Percentiles rank a stretch among this genome's conserved stretches.
phyloP scores from a whole-genome alignment of 64 coral and sea anemone genomes.

The Porites lutea region DNA sequence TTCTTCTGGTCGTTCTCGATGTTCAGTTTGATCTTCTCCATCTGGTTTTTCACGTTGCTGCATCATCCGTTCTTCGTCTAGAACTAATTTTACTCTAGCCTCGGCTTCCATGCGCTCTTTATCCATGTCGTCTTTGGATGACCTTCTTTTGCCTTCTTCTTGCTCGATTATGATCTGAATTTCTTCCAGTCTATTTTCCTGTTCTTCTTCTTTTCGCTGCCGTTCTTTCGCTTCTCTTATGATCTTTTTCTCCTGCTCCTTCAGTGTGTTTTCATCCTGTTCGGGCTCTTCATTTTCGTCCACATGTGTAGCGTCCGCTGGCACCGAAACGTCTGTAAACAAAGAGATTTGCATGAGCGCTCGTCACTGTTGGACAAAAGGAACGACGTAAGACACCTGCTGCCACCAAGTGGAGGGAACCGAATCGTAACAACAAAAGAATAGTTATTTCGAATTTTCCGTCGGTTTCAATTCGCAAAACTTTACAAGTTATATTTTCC shows the following conservation, averaged over 20 bases:
- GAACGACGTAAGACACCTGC: slow-evolving; percentile 1
- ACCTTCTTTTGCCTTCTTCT: slow-evolving; percentile 20
- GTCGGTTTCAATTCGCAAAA: background rate
- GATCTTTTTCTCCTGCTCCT: slow-evolving; percentile 27
- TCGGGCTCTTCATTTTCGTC: background rate
- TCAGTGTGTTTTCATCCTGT: background rate
- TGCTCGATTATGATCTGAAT: slow-evolving; percentile 36
- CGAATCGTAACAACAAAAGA: background rate
- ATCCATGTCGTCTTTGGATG: slow-evolving; percentile 8
- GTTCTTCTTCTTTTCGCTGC: slow-evolving; percentile 44
- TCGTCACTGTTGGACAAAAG: background rate
- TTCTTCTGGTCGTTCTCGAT: background rate
- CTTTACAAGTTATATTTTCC: background rate
- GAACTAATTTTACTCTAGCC: slow-evolving; percentile 10
- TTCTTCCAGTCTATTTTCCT: slow-evolving; percentile 27
- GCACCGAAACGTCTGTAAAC: slow-evolving; percentile 47
- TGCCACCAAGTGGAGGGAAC: slow-evolving; percentile 10
- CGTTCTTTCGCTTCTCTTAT: slow-evolving; percentile 19
- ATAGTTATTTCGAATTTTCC: background rate
- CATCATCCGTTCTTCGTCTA: slow-evolving; percentile 1
- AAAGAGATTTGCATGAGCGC: slow-evolving; percentile 50
- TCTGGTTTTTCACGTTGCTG: slow-evolving; percentile 45
- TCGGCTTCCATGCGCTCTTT: slow-evolving; percentile 9
- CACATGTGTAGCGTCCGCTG: background rate
- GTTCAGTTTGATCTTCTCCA: background rate